A percentile compares a stretch with the other conserved stretches of the same genome.
These are phyloP conservation scores for Trichonephila clavata DNA, from an alignment of 1,140 invertebrate genomes.

Conservation along the genomic window DNA sequence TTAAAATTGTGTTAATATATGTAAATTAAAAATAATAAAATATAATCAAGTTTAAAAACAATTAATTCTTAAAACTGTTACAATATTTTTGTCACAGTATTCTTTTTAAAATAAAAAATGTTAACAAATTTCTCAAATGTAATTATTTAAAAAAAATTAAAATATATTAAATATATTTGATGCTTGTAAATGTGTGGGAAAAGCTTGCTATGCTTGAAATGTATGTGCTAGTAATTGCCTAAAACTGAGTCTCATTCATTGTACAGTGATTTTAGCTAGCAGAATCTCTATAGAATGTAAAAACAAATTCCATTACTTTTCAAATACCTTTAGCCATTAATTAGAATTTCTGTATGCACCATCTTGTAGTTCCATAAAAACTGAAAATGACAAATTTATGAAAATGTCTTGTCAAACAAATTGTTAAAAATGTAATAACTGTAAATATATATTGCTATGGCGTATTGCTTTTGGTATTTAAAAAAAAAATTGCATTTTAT, in stretches of 20 bases:
- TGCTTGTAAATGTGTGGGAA: not conserved
- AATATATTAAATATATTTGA: not conserved
- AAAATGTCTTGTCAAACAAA: not conserved
- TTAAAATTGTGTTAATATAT: too few relatives aligned
- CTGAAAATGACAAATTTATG: constrained; percentile 1
- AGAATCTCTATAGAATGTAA: not conserved
- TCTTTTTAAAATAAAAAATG: not conserved
- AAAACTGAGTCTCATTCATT: not conserved
- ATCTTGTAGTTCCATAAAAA: not conserved
- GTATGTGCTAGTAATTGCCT: not conserved
- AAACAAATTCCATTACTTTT: not conserved
- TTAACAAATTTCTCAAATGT: not conserved
- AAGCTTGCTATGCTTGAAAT: not conserved
- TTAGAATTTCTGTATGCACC: not conserved
- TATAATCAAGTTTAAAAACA: too few relatives aligned
- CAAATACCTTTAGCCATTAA: constrained; percentile 7
- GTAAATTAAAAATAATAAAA: too few relatives aligned
- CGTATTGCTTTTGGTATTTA: too few relatives aligned
- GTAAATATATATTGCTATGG: not conserved
- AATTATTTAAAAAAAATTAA: not conserved
- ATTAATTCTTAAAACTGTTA: too few relatives aligned
- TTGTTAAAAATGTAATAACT: not conserved
- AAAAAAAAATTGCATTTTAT: too few relatives aligned
- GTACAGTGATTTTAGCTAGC: not conserved
- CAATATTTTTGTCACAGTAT: not conserved